A percentile compares a stretch with the other conserved stretches of the same genome.
Evolutionary conservation across 2,888 invertebrate species (phyloP).

Genomic region (Cantharis nigra): DNA sequence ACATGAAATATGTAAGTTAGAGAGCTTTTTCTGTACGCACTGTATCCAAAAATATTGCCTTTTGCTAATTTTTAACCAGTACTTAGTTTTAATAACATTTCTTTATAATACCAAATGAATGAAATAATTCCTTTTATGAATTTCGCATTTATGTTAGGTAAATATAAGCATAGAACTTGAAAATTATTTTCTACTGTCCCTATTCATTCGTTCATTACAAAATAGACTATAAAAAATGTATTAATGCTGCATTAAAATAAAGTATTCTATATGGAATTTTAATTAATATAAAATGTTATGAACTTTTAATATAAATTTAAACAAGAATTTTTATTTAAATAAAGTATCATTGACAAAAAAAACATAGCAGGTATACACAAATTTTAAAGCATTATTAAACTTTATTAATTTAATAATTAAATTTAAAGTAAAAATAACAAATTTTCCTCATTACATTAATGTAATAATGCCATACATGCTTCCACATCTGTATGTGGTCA

Average conservation of each 20-base stretch:
- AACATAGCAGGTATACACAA: too few relatives aligned
- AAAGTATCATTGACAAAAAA: too few relatives aligned
- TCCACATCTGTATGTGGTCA: too few relatives aligned
- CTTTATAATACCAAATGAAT: background rate
- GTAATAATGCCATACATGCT: too few relatives aligned
- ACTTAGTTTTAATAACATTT: background rate
- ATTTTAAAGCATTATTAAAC: too few relatives aligned
- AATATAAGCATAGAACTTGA: background rate
- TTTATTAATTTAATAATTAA: too few relatives aligned
- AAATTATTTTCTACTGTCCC: background rate
- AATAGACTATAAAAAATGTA: background rate
- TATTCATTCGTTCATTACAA: background rate
- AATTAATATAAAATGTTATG: too few relatives aligned
- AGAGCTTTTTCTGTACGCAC: background rate
- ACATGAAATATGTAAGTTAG: background rate
- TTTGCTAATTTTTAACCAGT: background rate
- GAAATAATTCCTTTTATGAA: background rate
- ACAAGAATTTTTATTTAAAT: too few relatives aligned
- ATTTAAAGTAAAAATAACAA: too few relatives aligned
- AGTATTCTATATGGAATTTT: too few relatives aligned
- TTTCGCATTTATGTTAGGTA: background rate
- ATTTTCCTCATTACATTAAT: too few relatives aligned
- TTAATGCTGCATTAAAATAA: background rate
- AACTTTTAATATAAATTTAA: too few relatives aligned
- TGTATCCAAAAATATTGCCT: background rate